Percentiles rank a stretch among this genome's conserved stretches.
Conservation (phyloP, 2,797 vertebrate genomes). For the Menidia menidia region DNA sequence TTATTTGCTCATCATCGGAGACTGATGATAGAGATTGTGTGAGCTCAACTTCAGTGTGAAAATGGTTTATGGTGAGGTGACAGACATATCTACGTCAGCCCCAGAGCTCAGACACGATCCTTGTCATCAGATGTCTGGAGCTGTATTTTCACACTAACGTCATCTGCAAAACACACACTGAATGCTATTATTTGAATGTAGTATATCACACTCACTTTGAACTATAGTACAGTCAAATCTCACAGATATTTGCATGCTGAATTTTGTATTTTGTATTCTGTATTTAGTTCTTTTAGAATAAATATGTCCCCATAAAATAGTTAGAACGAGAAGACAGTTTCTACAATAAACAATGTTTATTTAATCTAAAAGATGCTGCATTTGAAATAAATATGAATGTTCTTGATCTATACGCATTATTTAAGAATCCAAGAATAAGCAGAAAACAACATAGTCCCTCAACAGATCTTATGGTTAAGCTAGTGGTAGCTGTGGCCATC, state of each 20-base stretch:
- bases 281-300: background rate
- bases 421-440: background rate
- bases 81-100: conserved; percentile 35
- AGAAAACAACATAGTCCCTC: background rate
- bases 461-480: background rate
- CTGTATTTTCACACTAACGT: conserved; percentile 55
- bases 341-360: background rate
- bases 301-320: background rate
- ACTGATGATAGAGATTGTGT: background rate
- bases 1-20: conserved; percentile 2
- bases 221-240: background rate
- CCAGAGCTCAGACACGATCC: conserved; percentile 53
- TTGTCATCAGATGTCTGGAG: conserved; percentile 61
- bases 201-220: conserved; percentile 19
- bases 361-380: conserved; percentile 14
- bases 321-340: background rate
- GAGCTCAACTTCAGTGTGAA: conserved; percentile 28
- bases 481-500: conserved; percentile 56
- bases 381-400: conserved; percentile 13
- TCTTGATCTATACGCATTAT: conserved; percentile 25
- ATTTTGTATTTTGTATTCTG: background rate
- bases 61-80: conserved; percentile 42
- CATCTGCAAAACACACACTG: conserved; percentile 40
- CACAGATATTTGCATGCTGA: background rate
- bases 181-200: conserved; percentile 11